Evolutionary conservation across 2,888 invertebrate species (phyloP).

Genomic region (Drosophila ustulata): DNA sequence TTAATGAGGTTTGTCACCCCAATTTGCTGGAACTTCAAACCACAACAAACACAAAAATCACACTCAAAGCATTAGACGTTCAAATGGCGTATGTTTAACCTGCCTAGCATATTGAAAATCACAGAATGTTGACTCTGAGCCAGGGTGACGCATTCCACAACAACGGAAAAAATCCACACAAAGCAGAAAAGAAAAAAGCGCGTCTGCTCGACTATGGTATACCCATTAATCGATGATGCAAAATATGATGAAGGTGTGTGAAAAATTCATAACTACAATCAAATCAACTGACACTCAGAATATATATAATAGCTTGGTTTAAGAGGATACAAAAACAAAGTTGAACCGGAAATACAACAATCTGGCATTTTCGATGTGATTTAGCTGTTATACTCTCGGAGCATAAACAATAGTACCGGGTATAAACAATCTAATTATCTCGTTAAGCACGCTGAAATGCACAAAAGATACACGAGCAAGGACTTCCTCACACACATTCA

Average conservation of each 20-base stretch:
- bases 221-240: background rate
- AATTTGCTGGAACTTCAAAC: conserved; percentile 74
- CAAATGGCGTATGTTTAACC: conserved; percentile 47
- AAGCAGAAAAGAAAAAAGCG: conserved; percentile 54
- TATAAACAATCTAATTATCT: conserved; percentile 81
- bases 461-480: conserved; percentile 27
- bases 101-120: conserved; percentile 72
- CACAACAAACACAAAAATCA: conserved; percentile 30
- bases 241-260: no score
- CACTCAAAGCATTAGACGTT: conserved; percentile 34
- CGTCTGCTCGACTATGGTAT: background rate
- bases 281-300: no score
- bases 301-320: no score
- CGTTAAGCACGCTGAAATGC: conserved; percentile 76
- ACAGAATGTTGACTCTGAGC: conserved; percentile 30
- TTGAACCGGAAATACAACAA: no score
- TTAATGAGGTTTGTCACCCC: conserved; percentile 82
- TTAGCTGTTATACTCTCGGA: background rate
- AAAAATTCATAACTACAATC: no score
- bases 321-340: no score
- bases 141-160: conserved; percentile 43
- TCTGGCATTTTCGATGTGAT: background rate
- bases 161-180: conserved; percentile 33
- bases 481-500: conserved; percentile 15
- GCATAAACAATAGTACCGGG: background rate